These are phyloP conservation scores for Rhegmatorhina hoffmannsi DNA, from an alignment of 2,113 vertebrate species.

Conservation along the genomic window DNA sequence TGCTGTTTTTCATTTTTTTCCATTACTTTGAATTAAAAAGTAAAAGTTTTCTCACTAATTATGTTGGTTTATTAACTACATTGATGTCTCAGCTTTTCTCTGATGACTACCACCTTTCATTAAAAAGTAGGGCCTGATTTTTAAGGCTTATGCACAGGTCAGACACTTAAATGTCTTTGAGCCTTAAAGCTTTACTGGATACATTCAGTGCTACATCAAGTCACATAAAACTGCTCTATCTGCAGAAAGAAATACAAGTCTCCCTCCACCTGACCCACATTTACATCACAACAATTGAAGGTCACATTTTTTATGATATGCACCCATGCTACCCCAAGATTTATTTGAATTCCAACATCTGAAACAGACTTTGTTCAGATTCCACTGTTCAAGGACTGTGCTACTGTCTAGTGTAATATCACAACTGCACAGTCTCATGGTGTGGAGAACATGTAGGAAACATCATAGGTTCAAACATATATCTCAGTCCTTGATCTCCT, in stretches of 20 bases:
- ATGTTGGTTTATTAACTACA: not conserved
- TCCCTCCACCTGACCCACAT: not conserved
- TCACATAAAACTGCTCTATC: not conserved
- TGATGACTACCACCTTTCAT: not conserved
- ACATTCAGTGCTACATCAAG: not conserved
- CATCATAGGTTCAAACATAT: not conserved
- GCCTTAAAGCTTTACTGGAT: not conserved
- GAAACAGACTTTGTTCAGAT: not conserved
- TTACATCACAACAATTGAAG: not conserved
- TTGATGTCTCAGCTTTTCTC: not conserved
- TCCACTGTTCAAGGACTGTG: not conserved
- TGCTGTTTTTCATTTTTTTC: not conserved
- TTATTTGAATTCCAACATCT: not conserved
- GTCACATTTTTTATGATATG: accelerated
- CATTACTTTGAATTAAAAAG: not conserved
- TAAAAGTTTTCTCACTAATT: not conserved
- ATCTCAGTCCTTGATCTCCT: not conserved
- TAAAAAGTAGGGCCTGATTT: not conserved
- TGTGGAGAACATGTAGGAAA: not conserved
- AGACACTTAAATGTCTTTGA: not conserved
- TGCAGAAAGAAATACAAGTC: not conserved
- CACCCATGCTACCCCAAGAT: not conserved
- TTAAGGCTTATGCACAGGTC: not conserved
- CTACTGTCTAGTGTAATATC: not conserved
- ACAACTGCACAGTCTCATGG: not conserved